Evolutionary conservation across 2,888 invertebrate species (phyloP).

Genomic region (Cantharis rustica): DNA sequence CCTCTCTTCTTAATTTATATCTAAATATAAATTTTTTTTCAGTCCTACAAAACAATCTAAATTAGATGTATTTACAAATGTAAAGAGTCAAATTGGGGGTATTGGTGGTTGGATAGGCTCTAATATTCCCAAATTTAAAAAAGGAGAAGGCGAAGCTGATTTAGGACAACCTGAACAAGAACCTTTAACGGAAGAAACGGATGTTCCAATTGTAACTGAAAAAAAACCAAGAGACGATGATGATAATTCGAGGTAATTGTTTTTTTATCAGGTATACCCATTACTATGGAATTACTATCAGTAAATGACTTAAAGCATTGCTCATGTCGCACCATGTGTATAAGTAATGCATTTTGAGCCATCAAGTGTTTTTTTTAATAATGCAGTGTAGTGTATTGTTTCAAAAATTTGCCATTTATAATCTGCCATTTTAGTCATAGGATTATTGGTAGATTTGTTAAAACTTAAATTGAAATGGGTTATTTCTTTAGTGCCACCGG

Average conservation of each 20-base stretch:
- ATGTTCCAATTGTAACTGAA: constrained; percentile 55
- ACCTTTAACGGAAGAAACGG: constrained; percentile 52
- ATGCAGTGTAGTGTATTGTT: too few relatives aligned
- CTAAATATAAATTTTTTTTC: constrained; percentile 36
- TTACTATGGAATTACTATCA: not conserved
- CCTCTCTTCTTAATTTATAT: not conserved
- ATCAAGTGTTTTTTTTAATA: not conserved
- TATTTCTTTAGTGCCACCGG: constrained; percentile 80
- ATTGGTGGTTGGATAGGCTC: constrained; percentile 79
- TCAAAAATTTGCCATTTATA: too few relatives aligned
- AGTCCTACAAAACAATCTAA: constrained; percentile 77
- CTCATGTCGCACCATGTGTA: too few relatives aligned
- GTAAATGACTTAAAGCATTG: too few relatives aligned
- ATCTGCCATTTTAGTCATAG: not conserved
- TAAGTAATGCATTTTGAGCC: not conserved
- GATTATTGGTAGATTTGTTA: not conserved
- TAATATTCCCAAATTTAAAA: constrained; percentile 75
- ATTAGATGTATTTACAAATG: constrained; percentile 83
- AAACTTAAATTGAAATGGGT: not conserved
- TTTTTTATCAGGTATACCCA: constrained; percentile 41
- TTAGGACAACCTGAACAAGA: constrained; percentile 32
- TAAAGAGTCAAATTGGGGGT: constrained; percentile 84
- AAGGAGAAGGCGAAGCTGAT: constrained; percentile 60
- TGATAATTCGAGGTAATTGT: constrained; percentile 79
- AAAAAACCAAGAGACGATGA: constrained; percentile 69